Base-by-base conservation (phyloP, 2,888 invertebrate genomes). In the Dryomyza anilis region DNA sequence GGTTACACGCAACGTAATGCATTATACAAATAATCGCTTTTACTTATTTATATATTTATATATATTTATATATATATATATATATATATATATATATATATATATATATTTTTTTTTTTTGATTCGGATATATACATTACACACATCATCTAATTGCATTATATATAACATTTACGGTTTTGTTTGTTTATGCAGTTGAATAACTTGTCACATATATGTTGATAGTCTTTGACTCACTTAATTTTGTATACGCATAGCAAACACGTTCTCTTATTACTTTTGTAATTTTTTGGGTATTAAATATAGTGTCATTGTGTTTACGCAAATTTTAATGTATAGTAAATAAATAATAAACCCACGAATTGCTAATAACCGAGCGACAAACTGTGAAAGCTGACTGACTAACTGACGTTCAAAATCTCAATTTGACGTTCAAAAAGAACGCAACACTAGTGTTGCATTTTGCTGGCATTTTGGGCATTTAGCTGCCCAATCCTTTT, bases 1-100 rank as follows among this genome's bases (percentile, higher is more conserved):
- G 50, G 50, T 52, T 52, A 52, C 50, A 52, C 50, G 50, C 50
- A 50, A 50, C 50, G 50, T 52, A 52, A 52, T 52, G 50, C 25
- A 52, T 52, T 52, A 52, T 52, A 52, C 27, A 29, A 27, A 52
- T 16, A 27, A 52, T 52, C 16, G 29, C 25, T 52, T 52, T 52
- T 52, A 4, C 16, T 52, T 52, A 52, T 19, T 16, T 43, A 43
- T 43, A 16, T 43, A 16, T n/a, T 16, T 43, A 1, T 16, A 43
- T 43, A 43, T 43, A n/a, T n/a, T n/a, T n/a, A n/a, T n/a, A n/a
- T n/a, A n/a, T n/a, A n/a, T n/a, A n/a, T n/a, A n/a, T n/a, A n/a
- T n/a, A n/a, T n/a, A n/a, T n/a, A n/a, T n/a, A n/a, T n/a, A n/a
- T n/a, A n/a, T n/a, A n/a, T n/a, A n/a, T n/a, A n/a, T n/a, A n/a